phyloP scores from a whole-genome alignment of 2,113 vertebrate species.

The Brienomyrus brachyistius region DNA sequence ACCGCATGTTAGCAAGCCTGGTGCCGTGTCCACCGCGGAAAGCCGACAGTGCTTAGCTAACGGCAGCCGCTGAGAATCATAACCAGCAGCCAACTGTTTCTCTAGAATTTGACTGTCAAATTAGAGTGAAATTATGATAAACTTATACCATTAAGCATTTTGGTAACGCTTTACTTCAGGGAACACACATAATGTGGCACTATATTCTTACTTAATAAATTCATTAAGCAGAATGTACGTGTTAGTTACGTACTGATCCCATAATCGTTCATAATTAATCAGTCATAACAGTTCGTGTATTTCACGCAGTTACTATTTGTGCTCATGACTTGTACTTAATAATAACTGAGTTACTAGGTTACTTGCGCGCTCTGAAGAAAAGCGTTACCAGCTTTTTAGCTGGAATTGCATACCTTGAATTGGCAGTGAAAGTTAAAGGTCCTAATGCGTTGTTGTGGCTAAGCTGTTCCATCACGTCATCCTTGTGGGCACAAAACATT shows the following conservation, averaged over 20 bases:
- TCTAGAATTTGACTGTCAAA: not conserved
- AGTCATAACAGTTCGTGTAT: not conserved
- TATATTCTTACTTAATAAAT: not conserved
- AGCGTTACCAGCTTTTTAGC: not conserved
- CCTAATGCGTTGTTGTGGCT: not conserved
- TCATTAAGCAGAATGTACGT: not conserved
- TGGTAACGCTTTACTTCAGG: not conserved
- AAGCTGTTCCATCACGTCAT: not conserved
- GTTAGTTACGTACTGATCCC: not conserved
- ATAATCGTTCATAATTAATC: not conserved
- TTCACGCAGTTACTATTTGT: not conserved
- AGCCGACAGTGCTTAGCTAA: no score
- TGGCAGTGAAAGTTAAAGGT: not conserved
- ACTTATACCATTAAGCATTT: not conserved
- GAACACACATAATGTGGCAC: not conserved
- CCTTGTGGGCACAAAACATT: not conserved
- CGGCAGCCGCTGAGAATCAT: not conserved
- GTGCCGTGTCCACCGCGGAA: no score
- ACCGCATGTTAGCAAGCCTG: no score
- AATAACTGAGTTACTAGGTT: not conserved
- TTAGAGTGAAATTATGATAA: not conserved
- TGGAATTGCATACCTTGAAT: not conserved
- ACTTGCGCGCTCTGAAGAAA: not conserved
- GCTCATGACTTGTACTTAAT: not conserved
- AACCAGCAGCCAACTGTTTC: not conserved